Evolutionary conservation across 1,140 invertebrate species (phyloP).

Genomic region (Macrobrachium nipponense): DNA sequence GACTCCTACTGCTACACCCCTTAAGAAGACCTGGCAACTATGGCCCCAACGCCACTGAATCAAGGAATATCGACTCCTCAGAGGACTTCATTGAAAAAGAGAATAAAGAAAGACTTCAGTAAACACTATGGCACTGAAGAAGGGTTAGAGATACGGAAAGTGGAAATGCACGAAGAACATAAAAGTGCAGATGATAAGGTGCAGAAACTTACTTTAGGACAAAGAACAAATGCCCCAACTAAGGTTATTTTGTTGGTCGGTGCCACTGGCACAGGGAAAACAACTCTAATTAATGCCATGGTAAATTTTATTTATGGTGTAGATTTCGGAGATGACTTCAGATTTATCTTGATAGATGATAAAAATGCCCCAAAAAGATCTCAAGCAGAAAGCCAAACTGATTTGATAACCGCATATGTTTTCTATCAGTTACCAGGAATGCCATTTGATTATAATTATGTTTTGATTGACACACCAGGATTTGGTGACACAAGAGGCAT

Average conservation of each 20-base stretch:
- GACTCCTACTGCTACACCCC: too few species aligned
- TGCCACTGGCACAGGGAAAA: constrained; percentile 26
- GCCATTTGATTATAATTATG: constrained; percentile 37
- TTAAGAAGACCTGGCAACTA: too few species aligned
- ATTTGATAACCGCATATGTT: constrained; percentile 32
- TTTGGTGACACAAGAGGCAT: constrained; percentile 43
- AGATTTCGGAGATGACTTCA: constrained; percentile 34
- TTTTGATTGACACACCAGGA: constrained; percentile 36
- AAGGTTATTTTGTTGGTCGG: constrained; percentile 37
- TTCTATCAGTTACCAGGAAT: constrained; percentile 36
- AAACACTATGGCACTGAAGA: constrained; percentile 4
- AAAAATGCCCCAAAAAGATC: constrained; percentile 37
- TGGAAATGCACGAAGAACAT: constrained; percentile 22
- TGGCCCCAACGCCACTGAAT: too few species aligned
- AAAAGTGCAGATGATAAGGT: constrained; percentile 29
- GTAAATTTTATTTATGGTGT: constrained; percentile 32
- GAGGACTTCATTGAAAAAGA: neutral
- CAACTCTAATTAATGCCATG: constrained; percentile 41
- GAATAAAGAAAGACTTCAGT: neutral
- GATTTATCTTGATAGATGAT: constrained; percentile 30
- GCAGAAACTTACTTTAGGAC: constrained; percentile 13
- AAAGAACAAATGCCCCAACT: constrained; percentile 25
- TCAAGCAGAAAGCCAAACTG: constrained; percentile 32
- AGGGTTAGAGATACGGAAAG: constrained; percentile 17
- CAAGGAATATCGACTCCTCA: neutral